phyloP scores from a whole-genome alignment of 2,888 invertebrate species.

The Patella ulyssiponensis region DNA sequence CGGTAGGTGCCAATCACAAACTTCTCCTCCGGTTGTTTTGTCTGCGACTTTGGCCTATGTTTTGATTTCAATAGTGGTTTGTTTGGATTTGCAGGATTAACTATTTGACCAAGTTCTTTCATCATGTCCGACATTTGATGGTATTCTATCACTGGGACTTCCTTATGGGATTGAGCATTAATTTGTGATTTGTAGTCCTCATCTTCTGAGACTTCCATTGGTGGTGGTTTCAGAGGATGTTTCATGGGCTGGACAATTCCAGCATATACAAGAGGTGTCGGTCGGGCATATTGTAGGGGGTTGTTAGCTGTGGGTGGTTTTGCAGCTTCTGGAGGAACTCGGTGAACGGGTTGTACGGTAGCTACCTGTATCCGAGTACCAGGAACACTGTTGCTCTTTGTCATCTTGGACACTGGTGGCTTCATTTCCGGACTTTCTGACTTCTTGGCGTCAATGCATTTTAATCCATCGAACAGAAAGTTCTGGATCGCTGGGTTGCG shows the following conservation, averaged over 20 bases:
- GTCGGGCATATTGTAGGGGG: slow-evolving; percentile 43
- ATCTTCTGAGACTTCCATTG: slow-evolving; percentile 33
- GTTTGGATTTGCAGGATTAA: slow-evolving; percentile 38
- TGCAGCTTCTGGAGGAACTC: slow-evolving; percentile 34
- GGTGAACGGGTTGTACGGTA: slow-evolving; percentile 31
- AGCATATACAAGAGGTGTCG: slow-evolving; percentile 51
- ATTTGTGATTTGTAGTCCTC: slow-evolving; percentile 22
- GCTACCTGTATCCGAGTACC: not conserved
- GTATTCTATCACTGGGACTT: slow-evolving; percentile 47
- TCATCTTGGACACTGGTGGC: slow-evolving; percentile 3
- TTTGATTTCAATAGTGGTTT: slow-evolving; percentile 29
- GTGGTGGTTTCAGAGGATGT: slow-evolving; percentile 36
- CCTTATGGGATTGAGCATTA: slow-evolving; percentile 30
- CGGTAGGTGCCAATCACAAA: slow-evolving; percentile 62
- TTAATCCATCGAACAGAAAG: slow-evolving; percentile 61
- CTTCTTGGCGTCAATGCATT: slow-evolving; percentile 28
- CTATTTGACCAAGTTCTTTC: slow-evolving; percentile 53
- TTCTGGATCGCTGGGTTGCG: slow-evolving; percentile 47
- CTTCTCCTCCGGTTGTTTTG: slow-evolving; percentile 42
- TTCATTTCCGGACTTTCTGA: not conserved
- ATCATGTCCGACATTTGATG: slow-evolving; percentile 54
- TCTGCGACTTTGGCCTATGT: not conserved
- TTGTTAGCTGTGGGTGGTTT: slow-evolving; percentile 37
- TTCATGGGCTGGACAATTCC: slow-evolving; percentile 46
- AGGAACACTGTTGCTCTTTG: not conserved